Conservation (phyloP, 2,888 invertebrate genomes). For the Ramazzottius varieornatus region DNA sequence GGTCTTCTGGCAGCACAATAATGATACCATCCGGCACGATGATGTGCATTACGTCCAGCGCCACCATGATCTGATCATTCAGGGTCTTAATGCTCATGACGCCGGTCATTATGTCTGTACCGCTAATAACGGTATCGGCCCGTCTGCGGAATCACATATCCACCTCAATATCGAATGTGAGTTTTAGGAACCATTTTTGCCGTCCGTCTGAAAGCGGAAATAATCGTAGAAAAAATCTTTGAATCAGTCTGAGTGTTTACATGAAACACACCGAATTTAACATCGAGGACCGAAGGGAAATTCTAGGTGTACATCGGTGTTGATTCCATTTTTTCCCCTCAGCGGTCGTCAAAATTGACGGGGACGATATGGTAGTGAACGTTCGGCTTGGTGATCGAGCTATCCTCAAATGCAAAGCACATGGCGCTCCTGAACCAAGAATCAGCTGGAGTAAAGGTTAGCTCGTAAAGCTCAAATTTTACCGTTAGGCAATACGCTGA, state of each 20-base stretch:
- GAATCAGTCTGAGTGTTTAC: too few relatives aligned
- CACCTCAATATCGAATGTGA: background rate
- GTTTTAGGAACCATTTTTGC: background rate
- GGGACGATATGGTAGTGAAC: background rate
- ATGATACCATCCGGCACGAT: background rate
- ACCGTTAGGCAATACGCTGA: background rate
- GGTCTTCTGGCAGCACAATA: conserved; percentile 10
- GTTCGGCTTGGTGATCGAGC: background rate
- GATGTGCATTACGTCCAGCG: background rate
- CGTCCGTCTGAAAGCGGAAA: too few relatives aligned
- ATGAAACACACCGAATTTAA: too few relatives aligned
- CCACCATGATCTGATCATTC: background rate
- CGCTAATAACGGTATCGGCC: background rate
- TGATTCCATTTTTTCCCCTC: too few relatives aligned
- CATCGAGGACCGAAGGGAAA: too few relatives aligned
- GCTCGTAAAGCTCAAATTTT: background rate
- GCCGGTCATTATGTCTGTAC: background rate
- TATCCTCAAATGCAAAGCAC: background rate
- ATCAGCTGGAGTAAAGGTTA: background rate
- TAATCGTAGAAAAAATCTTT: too few relatives aligned
- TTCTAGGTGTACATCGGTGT: too few relatives aligned
- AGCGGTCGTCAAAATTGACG: background rate
- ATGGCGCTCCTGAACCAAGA: background rate
- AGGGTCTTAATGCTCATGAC: background rate
- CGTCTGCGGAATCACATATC: background rate